These are phyloP conservation scores for Podarcis lilfordi DNA, from an alignment of 2,797 vertebrate species.

Conservation along the genomic window DNA sequence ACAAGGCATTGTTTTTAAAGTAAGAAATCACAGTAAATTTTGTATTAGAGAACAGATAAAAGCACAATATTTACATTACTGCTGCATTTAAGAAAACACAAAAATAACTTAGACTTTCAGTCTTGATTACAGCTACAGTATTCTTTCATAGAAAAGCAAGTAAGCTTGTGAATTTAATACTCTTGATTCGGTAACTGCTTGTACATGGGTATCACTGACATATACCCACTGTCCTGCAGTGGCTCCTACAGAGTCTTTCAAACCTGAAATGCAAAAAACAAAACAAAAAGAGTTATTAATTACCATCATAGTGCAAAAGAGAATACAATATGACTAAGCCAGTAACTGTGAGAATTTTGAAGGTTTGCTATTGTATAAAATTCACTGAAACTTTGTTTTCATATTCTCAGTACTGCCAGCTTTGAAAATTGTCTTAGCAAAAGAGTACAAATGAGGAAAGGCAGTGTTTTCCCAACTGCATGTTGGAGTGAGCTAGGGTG, in stretches of 20 bases:
- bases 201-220: slow-evolving; percentile 92
- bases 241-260: slow-evolving; percentile 81
- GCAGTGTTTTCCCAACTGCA: neutral
- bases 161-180: slow-evolving; percentile 97
- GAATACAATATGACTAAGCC: slow-evolving; percentile 9
- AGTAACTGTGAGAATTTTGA: neutral
- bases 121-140: slow-evolving; percentile 75
- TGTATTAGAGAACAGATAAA: slow-evolving; percentile 63
- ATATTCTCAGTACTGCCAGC: neutral
- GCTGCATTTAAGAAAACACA: slow-evolving; percentile 66
- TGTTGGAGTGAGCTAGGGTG: neutral
- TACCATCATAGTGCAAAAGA: neutral
- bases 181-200: slow-evolving; percentile 93
- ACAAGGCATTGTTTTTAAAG: slow-evolving; percentile 46
- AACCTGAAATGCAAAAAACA: slow-evolving; percentile 80
- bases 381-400: neutral
- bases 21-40: slow-evolving; percentile 57
- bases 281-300: neutral
- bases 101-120: slow-evolving; percentile 50
- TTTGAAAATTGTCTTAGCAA: neutral
- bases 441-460: neutral
- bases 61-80: slow-evolving; percentile 72
- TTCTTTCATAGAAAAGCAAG: slow-evolving; percentile 96
- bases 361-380: neutral
- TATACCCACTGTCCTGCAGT: slow-evolving; percentile 92